Conservation (phyloP, 2,888 invertebrate species). For the Epinotia brunnichana region DNA sequence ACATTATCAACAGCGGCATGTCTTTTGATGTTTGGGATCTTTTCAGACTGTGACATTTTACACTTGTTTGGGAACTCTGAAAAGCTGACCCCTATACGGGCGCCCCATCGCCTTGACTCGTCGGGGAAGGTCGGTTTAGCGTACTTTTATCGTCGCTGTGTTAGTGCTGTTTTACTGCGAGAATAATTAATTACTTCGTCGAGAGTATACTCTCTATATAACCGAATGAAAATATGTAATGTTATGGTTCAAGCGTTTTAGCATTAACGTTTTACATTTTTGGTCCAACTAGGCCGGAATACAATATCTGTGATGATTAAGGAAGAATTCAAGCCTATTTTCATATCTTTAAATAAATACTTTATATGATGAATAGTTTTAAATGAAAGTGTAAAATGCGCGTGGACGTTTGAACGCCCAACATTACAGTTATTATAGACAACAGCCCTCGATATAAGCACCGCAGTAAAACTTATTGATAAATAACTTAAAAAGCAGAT, state of each 20-base stretch:
- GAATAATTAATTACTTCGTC: not conserved
- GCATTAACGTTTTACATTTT: not conserved
- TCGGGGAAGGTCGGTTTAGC: slow-evolving; percentile 6
- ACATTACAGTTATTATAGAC: too few species aligned
- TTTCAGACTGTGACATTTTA: slow-evolving; percentile 9
- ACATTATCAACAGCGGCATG: not conserved
- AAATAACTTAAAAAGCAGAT: slow-evolving; percentile 25
- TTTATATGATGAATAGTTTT: too few species aligned
- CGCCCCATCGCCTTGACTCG: slow-evolving; percentile 13
- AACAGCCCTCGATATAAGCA: not conserved
- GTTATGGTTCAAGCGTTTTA: too few species aligned
- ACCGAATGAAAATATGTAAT: not conserved
- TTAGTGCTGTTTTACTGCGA: not conserved
- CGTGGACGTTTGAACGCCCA: too few species aligned
- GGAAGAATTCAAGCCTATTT: too few species aligned
- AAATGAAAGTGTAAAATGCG: too few species aligned
- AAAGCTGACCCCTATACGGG: slow-evolving; percentile 9
- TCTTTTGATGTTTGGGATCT: not conserved
- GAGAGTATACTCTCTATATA: not conserved
- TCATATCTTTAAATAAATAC: too few species aligned
- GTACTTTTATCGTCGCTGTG: not conserved
- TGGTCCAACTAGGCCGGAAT: not conserved
- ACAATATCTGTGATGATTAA: not conserved
- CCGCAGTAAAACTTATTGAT: not conserved
- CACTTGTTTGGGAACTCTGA: not conserved